phyloP scores from a whole-genome alignment of 2,113 vertebrate species.

The Thinocorus orbignyianus region DNA sequence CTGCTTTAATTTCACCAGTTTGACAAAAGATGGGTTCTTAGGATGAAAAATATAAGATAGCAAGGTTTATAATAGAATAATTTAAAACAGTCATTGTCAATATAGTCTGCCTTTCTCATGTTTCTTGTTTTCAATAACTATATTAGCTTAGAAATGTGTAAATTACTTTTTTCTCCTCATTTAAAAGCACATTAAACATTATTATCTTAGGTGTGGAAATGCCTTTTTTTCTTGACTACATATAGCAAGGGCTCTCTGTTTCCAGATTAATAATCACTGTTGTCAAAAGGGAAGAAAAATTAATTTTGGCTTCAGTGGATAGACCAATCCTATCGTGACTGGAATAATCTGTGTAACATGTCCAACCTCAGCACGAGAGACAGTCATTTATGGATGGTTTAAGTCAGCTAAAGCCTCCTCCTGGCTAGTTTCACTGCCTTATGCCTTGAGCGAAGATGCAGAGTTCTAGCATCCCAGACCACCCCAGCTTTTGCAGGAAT shows the following conservation, averaged over 20 bases:
- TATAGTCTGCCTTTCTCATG: neutral
- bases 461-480: neutral
- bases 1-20: neutral
- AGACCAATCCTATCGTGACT: neutral
- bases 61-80: neutral
- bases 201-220: neutral
- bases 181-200: neutral
- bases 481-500: neutral
- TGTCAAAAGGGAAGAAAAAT: neutral
- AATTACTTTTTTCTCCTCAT: neutral
- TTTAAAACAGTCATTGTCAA: neutral
- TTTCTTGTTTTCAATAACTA: neutral
- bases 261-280: neutral
- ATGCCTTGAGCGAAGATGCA: neutral
- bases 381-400: neutral
- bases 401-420: neutral
- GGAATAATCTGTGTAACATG: neutral
- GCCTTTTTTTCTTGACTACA: neutral
- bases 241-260: neutral
- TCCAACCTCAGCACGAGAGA: neutral
- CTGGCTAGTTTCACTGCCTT: neutral
- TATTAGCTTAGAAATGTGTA: neutral
- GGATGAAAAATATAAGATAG: neutral
- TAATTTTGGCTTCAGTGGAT: neutral
- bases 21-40: neutral